Conservation (phyloP, 2,888 invertebrate species). For the Habrosyne pyritoides region DNA sequence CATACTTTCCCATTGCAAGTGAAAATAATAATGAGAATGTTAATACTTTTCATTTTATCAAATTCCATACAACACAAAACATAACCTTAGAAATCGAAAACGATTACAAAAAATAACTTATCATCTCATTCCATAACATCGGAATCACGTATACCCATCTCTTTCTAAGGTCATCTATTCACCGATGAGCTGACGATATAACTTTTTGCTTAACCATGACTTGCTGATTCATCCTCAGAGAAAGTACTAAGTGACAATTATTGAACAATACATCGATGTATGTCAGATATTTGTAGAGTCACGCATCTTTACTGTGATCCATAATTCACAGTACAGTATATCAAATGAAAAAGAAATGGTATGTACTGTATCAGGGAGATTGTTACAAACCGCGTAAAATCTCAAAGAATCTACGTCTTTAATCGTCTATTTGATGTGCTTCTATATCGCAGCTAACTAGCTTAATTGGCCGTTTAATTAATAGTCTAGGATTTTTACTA, state of each 20-base stretch:
- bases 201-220: neutral
- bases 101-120: constrained; percentile 18
- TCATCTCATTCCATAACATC: neutral
- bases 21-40: neutral
- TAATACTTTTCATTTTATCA: neutral
- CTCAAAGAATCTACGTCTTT: no score
- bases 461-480: no score
- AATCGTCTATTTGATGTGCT: no score
- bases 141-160: neutral
- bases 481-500: no score
- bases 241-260: constrained; percentile 8
- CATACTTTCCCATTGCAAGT: neutral
- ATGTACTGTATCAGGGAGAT: no score
- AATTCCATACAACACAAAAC: constrained; percentile 19
- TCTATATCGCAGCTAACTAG: no score
- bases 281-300: neutral
- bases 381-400: no score
- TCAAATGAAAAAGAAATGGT: no score
- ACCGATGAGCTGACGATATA: neutral
- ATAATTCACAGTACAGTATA: neutral
- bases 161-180: neutral
- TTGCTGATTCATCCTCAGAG: constrained; percentile 8
- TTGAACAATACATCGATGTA: neutral
- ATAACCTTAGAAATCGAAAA: constrained; percentile 33
- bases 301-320: neutral